phyloP scores from a whole-genome alignment of 2,797 vertebrate genomes.

The Merluccius polli region DNA sequence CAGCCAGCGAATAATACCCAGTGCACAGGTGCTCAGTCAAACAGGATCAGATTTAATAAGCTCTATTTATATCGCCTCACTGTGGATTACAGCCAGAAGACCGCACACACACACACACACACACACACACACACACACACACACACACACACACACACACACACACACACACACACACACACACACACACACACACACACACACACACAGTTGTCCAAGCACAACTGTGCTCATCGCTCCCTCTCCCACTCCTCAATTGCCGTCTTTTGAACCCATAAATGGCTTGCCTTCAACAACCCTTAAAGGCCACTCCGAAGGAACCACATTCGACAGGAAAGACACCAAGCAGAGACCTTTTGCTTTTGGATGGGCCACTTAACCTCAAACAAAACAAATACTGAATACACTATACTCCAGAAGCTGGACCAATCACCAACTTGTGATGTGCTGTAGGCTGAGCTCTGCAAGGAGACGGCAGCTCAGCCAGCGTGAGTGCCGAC shows the following conservation, averaged over 20 bases:
- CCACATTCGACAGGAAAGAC: too few relatives aligned
- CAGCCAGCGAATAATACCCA: neutral
- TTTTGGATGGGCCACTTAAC: too few relatives aligned
- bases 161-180: neutral
- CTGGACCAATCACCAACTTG: too few relatives aligned
- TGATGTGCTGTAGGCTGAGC: constrained; percentile 11
- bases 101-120: constrained; percentile 18
- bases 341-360: too few relatives aligned
- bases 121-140: neutral
- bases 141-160: constrained; percentile 6
- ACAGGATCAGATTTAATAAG: constrained; percentile 69
- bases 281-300: too few relatives aligned
- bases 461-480: constrained; percentile 9
- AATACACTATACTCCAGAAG: too few relatives aligned
- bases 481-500: too few relatives aligned
- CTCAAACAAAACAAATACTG: neutral
- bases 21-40: constrained; percentile 61
- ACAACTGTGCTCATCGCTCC: too few relatives aligned
- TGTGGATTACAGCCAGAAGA: constrained; percentile 58
- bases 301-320: too few relatives aligned
- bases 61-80: constrained; percentile 68
- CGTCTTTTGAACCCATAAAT: too few relatives aligned
- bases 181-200: neutral
- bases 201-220: neutral
- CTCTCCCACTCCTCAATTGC: too few relatives aligned